Evolutionary conservation across 1,140 invertebrate species (phyloP).

Genomic region (Thaumatotibia leucotreta): DNA sequence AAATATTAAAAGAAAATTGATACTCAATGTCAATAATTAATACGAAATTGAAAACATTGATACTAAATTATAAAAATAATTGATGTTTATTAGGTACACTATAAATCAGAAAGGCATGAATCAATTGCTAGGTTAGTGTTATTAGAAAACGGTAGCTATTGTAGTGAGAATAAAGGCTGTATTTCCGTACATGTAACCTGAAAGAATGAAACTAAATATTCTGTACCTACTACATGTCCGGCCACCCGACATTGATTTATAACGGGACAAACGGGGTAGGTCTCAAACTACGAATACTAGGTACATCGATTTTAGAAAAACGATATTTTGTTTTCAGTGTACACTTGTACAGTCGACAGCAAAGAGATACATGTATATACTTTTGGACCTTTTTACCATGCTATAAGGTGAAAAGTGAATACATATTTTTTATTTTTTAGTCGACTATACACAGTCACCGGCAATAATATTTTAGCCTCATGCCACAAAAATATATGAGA

Average conservation of each 20-base stretch:
- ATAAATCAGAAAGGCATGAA: background rate
- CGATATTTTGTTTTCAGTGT: too few species aligned
- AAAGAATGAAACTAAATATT: background rate
- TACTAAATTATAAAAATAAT: background rate
- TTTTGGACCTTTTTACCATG: too few species aligned
- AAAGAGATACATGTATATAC: too few species aligned
- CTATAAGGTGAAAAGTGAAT: too few species aligned
- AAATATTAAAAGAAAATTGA: too few species aligned
- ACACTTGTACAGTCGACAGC: too few species aligned
- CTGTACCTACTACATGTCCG: background rate
- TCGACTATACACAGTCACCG: too few species aligned
- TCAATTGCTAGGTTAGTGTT: background rate
- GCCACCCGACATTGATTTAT: constrained; percentile 8
- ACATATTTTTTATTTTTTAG: too few species aligned
- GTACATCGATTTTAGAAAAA: too few species aligned
- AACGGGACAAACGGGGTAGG: background rate
- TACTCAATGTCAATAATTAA: background rate
- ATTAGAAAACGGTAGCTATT: background rate
- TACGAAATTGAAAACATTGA: background rate
- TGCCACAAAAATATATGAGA: too few species aligned
- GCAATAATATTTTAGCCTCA: too few species aligned
- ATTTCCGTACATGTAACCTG: background rate
- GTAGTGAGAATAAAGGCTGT: background rate
- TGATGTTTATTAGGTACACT: background rate
- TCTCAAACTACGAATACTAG: too few species aligned